Evolutionary conservation across 2,113 vertebrate species (phyloP).

Genomic region (Columba janthina): DNA sequence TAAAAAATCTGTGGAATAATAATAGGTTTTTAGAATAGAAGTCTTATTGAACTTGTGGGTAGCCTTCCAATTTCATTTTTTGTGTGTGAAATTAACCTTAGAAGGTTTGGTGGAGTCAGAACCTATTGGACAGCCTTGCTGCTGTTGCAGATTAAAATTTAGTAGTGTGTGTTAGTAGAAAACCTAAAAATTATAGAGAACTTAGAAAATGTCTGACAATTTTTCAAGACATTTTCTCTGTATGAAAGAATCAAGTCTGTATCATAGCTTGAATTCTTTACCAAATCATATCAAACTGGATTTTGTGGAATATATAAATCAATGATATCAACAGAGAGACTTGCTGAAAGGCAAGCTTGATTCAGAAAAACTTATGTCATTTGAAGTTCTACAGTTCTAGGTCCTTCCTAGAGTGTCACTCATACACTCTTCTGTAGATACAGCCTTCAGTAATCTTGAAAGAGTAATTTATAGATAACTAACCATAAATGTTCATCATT

Average conservation of each 20-base stretch:
- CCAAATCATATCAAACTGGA: not conserved
- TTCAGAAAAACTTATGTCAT: not conserved
- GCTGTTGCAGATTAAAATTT: not conserved
- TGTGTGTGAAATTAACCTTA: rapidly evolving
- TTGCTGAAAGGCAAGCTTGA: not conserved
- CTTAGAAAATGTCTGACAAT: not conserved
- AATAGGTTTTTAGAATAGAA: not conserved
- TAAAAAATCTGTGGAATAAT: not conserved
- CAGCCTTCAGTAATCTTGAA: not conserved
- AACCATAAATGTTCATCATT: not conserved
- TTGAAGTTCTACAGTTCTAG: not conserved
- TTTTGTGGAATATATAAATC: not conserved
- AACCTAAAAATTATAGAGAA: not conserved
- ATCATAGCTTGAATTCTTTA: not conserved
- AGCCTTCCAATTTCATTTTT: not conserved
- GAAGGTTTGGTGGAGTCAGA: not conserved
- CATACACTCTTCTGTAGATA: not conserved
- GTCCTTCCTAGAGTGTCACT: not conserved
- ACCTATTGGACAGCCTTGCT: not conserved
- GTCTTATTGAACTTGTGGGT: not conserved
- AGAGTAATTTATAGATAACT: not conserved
- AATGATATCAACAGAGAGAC: not conserved
- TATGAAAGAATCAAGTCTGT: not conserved
- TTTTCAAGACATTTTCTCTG: not conserved
- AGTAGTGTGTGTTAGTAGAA: not conserved